Evolutionary conservation across 1,140 invertebrate species (phyloP).

Genomic region (Drosophila carrolli): DNA sequence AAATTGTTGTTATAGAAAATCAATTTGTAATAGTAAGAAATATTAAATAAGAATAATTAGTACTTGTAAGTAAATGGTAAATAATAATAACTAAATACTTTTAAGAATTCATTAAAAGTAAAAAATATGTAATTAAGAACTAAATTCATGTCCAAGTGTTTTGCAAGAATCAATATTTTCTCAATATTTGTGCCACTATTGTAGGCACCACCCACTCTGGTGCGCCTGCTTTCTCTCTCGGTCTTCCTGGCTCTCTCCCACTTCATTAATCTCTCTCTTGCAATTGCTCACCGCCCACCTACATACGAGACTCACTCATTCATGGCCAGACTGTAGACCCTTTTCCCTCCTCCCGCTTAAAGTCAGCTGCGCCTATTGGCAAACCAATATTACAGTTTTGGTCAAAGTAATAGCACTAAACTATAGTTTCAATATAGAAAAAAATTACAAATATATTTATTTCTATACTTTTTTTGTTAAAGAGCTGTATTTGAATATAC

Average conservation of each 20-base stretch:
- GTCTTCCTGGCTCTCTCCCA: conserved; percentile 2
- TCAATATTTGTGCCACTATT: conserved; percentile 9
- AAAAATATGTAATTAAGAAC: too few species aligned
- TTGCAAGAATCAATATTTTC: not conserved
- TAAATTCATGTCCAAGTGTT: too few species aligned
- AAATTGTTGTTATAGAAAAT: too few species aligned
- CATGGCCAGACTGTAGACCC: conserved; percentile 64
- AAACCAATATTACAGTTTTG: conserved; percentile 23
- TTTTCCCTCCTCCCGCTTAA: not conserved
- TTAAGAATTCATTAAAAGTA: not conserved
- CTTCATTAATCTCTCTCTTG: conserved; percentile 7
- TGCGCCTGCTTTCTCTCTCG: conserved; percentile 12
- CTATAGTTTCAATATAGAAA: too few species aligned
- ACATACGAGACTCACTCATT: conserved; percentile 73
- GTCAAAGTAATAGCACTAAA: not conserved
- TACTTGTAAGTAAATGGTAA: too few species aligned
- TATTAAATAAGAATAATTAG: too few species aligned
- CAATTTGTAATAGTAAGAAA: too few species aligned
- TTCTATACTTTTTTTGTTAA: too few species aligned
- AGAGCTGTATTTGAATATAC: too few species aligned
- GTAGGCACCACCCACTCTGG: conserved; percentile 10
- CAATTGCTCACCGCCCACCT: conserved; percentile 66
- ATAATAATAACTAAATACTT: not conserved
- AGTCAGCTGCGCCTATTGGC: conserved; percentile 65
- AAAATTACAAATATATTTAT: too few species aligned